Base-by-base conservation (phyloP, 2,113 vertebrate genomes). In the Dromaius novaehollandiae region DNA sequence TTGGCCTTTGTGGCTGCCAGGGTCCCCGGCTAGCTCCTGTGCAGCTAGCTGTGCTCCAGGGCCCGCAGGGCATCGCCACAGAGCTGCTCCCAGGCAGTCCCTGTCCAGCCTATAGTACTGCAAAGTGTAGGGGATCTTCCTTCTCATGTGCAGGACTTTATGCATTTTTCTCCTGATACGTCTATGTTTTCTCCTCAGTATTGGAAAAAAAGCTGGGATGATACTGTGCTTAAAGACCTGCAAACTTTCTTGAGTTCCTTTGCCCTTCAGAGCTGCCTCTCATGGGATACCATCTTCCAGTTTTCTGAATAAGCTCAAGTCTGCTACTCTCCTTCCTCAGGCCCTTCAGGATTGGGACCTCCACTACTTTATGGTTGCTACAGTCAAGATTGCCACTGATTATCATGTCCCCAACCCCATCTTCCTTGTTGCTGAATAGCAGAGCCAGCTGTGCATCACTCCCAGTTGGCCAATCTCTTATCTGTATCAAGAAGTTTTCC, bases 81-180 rank as follows among this genome's bases (percentile, higher is more conserved):
- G 3, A 34, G 14, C 19, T 85, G 22, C 13, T 64, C 8, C 25
- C 9, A 28, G 36, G 21, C 5, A 85, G 11, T 2, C 42, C 22
- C 30, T 13, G 55, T 11, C 3, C 36, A 71, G 50, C 16, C 55
- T 42, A 32, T 21, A 44, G 22, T 68, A 9, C 6, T 73, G 36
- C 34, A 68, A 81, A 76, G 34, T 6, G 8, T 22, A 11, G 48
- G 8, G 3, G 7, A 16, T 84, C 38, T 69, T 9, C 15, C 20
- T 68, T 81, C 32, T 36, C 19, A 64, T 6, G 7, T 13, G 28
- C 22, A 64, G 0, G 0, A 40, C 6, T 65, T 69, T 20, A 38
- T 38, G 11, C 14, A 30, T 64, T 64, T 40, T 56, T 3, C 3
- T 89, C 38, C 53, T 81, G 7, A 34, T 16, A 32, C 0, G 0